Base-by-base conservation (phyloP, 2,888 invertebrate genomes). In the Eucera pruinosa region DNA sequence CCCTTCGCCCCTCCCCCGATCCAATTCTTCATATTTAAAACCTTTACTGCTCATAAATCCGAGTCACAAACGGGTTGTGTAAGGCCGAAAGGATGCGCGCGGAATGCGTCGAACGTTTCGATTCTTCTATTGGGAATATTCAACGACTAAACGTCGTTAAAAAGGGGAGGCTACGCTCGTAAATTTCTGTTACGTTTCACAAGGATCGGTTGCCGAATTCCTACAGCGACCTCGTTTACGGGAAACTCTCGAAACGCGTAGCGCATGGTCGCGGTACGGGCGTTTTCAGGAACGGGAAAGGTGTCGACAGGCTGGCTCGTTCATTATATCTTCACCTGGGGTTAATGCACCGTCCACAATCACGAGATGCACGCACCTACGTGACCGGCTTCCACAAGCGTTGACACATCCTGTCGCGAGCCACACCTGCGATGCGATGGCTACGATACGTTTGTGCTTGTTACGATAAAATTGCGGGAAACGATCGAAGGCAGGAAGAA, bases 381-480 rank as follows among this genome's bases (percentile, higher is more conserved):
- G 87, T 88, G 87, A 87, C 74, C 83, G 78, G 87, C 86, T 86
- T 88, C 85, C 88, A 86, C 87, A 84, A 86, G 83, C 79, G 83
- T 86, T 82, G 86, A 87, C 85, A 84, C 88, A 88, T 88, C 87
- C 87, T 88, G 87, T 84, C 86, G 82, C 75, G 75, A 80, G 88
- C 88, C 88, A 86, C 88, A 86, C 89, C 87, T 88, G 88, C 83
- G 74, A 82, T 74, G 73, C 88, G 78, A 71, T 70, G 67, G 66
- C 36, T 58, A 74, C 78, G 74, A 62, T 62, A 77, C 43, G 54
- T 70, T 50, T 39, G 57, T 23, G 47, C 45, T 33, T 11, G 36
- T 69, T 77, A 48, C 60, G 69, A 72, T 77, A 77, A 77, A 67
- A 60, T 72, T 45, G 43, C 36, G 36, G 67, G 43, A 55, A 72